Conservation (phyloP, 2,797 vertebrate genomes). For the Tapirus indicus region DNA sequence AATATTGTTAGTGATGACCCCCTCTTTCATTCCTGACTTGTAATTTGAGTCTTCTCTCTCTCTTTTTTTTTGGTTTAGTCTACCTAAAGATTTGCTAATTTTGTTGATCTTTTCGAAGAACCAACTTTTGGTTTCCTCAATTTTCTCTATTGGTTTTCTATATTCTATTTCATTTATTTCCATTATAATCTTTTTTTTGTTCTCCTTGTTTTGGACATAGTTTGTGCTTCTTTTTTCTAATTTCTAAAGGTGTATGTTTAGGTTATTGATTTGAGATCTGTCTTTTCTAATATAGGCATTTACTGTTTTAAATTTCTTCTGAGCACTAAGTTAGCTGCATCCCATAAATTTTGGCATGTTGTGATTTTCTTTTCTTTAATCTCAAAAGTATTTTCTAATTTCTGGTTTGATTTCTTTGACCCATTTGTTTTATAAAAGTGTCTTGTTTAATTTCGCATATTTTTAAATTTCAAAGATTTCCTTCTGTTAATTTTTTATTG, state of each 20-base stretch:
- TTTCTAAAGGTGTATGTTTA: neutral
- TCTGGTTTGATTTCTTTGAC: neutral
- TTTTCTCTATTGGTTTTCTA: neutral
- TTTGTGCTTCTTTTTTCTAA: neutral
- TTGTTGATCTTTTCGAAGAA: neutral
- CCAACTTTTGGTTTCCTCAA: neutral
- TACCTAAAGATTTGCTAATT: neutral
- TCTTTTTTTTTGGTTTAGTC: neutral
- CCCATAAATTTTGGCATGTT: neutral
- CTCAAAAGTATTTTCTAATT: neutral
- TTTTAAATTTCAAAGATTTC: neutral
- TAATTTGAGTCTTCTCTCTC: neutral
- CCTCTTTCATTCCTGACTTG: neutral
- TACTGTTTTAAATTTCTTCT: neutral
- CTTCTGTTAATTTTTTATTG: neutral
- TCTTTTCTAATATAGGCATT: neutral
- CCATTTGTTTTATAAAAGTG: neutral
- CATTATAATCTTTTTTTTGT: neutral
- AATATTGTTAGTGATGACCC: neutral
- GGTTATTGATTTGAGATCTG: neutral
- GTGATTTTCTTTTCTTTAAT: constrained; percentile 4
- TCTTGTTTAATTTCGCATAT: neutral
- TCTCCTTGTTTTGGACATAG: neutral
- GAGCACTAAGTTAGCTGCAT: neutral
- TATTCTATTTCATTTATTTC: neutral